Percentiles rank a stretch among this genome's conserved stretches.
These are phyloP conservation scores for Trachurus trachurus DNA, from an alignment of 2,797 vertebrate species.

Conservation along the genomic window DNA sequence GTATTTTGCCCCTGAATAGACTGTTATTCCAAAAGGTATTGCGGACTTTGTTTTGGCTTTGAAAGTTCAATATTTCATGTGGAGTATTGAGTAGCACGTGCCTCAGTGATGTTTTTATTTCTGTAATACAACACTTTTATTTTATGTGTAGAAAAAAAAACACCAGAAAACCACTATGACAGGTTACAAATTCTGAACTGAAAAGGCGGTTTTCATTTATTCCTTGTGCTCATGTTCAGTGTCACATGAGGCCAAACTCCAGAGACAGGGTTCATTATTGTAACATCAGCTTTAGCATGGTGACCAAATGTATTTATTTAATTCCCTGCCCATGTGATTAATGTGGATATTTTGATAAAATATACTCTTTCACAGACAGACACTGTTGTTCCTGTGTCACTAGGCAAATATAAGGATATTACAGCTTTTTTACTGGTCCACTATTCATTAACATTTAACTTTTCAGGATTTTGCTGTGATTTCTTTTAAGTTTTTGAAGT, in stretches of 20 bases:
- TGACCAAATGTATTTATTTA: slow-evolving; percentile 29
- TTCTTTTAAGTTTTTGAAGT: background rate
- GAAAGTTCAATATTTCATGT: slow-evolving; percentile 57
- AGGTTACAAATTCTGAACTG: slow-evolving; percentile 40
- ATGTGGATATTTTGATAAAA: slow-evolving; percentile 52
- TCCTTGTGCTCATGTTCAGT: slow-evolving; percentile 20
- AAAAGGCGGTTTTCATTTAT: slow-evolving; percentile 32
- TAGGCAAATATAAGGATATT: slow-evolving; percentile 12
- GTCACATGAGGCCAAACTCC: slow-evolving; percentile 28
- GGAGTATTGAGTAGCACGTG: slow-evolving; percentile 52
- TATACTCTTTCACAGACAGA: slow-evolving; percentile 27
- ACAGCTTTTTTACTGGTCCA: background rate
- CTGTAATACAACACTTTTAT: slow-evolving; percentile 67
- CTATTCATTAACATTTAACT: background rate
- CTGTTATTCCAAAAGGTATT: slow-evolving; percentile 47
- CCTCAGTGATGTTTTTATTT: slow-evolving; percentile 61
- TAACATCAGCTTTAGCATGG: slow-evolving; percentile 16
- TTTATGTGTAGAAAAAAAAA: slow-evolving; percentile 31
- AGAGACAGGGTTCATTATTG: slow-evolving; percentile 25
- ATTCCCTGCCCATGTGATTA: slow-evolving; percentile 38
- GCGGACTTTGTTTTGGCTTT: slow-evolving; percentile 61
- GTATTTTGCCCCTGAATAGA: slow-evolving; percentile 48
- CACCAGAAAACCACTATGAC: slow-evolving; percentile 18
- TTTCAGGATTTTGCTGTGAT: slow-evolving; percentile 35
- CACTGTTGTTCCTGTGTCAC: slow-evolving; percentile 32